These are phyloP conservation scores for Troglohyphantes excavatus DNA, from an alignment of 2,888 invertebrate genomes.

Conservation along the genomic window DNA sequence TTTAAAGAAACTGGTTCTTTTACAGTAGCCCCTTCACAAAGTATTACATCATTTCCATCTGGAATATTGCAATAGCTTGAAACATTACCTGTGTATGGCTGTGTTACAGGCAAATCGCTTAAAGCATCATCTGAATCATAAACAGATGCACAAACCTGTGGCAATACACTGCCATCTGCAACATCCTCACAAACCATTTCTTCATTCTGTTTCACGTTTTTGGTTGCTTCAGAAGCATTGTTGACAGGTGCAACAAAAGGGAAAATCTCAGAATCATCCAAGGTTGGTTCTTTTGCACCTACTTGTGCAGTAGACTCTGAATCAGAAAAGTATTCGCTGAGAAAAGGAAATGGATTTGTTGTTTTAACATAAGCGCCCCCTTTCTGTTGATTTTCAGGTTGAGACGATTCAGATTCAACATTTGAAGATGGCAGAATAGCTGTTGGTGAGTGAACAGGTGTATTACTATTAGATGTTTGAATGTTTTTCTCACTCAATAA, in stretches of 20 bases:
- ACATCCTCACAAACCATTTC: not conserved
- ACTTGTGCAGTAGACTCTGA: not conserved
- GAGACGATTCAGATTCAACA: constrained; percentile 39
- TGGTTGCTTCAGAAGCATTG: not conserved
- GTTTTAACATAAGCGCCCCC: not conserved
- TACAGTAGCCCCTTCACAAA: not conserved
- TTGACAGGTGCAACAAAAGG: not conserved
- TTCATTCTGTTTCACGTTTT: not conserved
- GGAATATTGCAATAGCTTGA: not conserved
- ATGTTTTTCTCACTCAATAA: constrained; percentile 38
- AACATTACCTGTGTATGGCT: not conserved
- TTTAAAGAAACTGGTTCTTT: not conserved
- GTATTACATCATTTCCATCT: not conserved
- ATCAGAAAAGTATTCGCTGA: constrained; percentile 42
- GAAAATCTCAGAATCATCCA: constrained; percentile 12
- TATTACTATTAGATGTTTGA: constrained; percentile 40
- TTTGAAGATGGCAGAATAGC: constrained; percentile 63
- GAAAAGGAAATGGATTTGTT: constrained; percentile 29
- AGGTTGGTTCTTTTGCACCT: not conserved
- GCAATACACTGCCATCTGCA: not conserved
- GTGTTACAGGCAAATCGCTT: not conserved
- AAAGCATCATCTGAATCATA: not conserved
- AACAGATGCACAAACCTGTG: not conserved
- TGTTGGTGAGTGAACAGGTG: constrained; percentile 4
- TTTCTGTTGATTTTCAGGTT: not conserved